Base-by-base conservation (phyloP, 2,888 invertebrate species). In the Polymixis flavicincta region DNA sequence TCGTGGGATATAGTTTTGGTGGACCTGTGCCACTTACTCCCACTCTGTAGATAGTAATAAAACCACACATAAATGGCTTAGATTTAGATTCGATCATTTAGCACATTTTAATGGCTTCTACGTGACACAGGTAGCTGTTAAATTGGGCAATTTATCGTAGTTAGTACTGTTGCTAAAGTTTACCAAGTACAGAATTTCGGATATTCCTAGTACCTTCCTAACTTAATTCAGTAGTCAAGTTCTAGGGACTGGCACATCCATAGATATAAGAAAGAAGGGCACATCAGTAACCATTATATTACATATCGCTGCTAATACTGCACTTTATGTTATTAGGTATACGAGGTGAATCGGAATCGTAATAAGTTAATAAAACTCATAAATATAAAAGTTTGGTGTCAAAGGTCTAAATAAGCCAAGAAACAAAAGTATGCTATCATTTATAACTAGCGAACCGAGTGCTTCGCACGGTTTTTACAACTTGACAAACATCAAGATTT, bases 1-100 rank as follows among this genome's bases (percentile, higher is more conserved):
- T 80, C 74, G 88, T 88, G 83, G 87, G 88, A 71, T 83, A 66
- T 37, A 28, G 65, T 82, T 86, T 88, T 85, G 85, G 85, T 75
- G 66, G 59, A 78, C 59, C 37, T 57, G 74, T 52, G 70, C 69
- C 76, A 80, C 71, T 70, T 72, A 75, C 76, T 11, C 83, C 83
- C 74, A 86, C 86, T 42, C 32, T 14, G 48, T 83, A 59, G 57
- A 48, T 52, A 32, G 61, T 59, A 64, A 80, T 80, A 76, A 80
- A 81, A 78, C 52, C 42, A 5, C 54, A 72, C 74, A 37, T 72
- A 72, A 76, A 71, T 57, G 84, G 63, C 66, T 45, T 67, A 71
- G 55, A 70, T 76, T 66, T 74, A 72, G 59, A 64, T 67, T 54
- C 66, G n/a, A 76, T 70, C 48, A 74, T 74, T 76, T 68, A 64